Evolutionary conservation across 2,888 invertebrate species (phyloP), one percentile per base, ranked within the genome.

Genomic region (Candidula unifasciata): DNA sequence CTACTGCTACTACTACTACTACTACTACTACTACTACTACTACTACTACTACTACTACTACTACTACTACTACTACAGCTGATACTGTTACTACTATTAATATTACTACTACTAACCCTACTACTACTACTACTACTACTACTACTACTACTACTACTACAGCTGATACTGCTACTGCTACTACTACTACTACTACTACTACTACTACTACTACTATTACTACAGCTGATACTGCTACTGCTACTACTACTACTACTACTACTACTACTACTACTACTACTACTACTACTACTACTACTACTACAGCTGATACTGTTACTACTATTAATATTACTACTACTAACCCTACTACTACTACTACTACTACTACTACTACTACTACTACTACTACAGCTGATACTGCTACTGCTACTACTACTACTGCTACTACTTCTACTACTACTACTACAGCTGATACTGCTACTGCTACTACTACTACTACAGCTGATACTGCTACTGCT

Each of bases 121-220:
- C 73, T 73, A 73, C 73, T 73, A 73, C 73, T 73, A 73, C 73
- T 73, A 73, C 73, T 73, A 73, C 73, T 73, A 73, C 73, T 73
- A 73, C 73, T 73, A 73, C 73, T 73, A 73, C 73, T 73, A 73
- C 73, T 73, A 2, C 73, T 3, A 73, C 73, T 73, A 73, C 73
- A 27, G 27, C 35, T 73, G 27, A 0, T 3, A 73, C 73, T 73
- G 27, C 35, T 73, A 35, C 73, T 73, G 3, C 73, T 73, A 44
- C 44, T 44, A 44, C 6, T 44, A 44, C 44, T 44, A 44, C 44
- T 44, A 44, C 44, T 44, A 44, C 8, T 44, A 13, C 13, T 44
- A 44, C 44, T 44, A 44, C 0, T 44, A 44, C 44, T 10, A 44
- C 44, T 10, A 44, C 44, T 10, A 44, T 44, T 10, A 44, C 44